Base-by-base conservation (phyloP, 2,888 invertebrate species). In the Ellobium chinense region DNA sequence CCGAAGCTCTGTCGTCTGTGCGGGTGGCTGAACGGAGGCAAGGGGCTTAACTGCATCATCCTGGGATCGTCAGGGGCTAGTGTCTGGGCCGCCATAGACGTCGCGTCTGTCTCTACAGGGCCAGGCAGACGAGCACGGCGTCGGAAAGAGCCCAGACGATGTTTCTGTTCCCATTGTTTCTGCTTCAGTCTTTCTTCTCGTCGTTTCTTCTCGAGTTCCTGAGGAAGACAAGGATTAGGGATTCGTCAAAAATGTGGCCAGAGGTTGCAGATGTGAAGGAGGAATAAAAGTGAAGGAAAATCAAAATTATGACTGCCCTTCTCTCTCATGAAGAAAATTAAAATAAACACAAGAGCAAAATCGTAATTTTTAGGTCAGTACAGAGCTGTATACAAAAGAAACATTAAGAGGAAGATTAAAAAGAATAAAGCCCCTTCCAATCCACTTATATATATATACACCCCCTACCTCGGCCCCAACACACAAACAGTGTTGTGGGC, bases 171-270 rank as follows among this genome's bases (percentile, higher is more conserved):
- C 91, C 92, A 91, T 14, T 89, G 88, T 77, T 91, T 90, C 84
- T 92, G 92, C 60, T 91, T 87, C 84, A 91, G 85, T 69, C 91
- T 84, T 79, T 92, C 92, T 82, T 91, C 92, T 24, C 89, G 86
- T 46, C 92, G 84, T 76, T 92, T 92, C 85, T 89, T 91, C 85
- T 92, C 92, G 1, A 91, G 86, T 77, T 92, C 92, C 92, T 92
- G 81, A 31, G 39, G 58, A 31, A 27, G 18, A 21, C 24, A n/a
- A 34, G 18, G 5, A 63, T 63, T 31, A 27, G 2, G 12, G 9
- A 9, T 60, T 27, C 29, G 9, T 60, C 24, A 29, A 7, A 24
- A 3, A 60, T 24, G 27, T 14, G 9, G 29, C n/a, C n/a, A n/a
- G n/a, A n/a, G n/a, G n/a, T n/a, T n/a, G n/a, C n/a, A n/a, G n/a